These are phyloP conservation scores for Encarsia formosa DNA, from an alignment of 2,888 invertebrate species.

Conservation along the genomic window DNA sequence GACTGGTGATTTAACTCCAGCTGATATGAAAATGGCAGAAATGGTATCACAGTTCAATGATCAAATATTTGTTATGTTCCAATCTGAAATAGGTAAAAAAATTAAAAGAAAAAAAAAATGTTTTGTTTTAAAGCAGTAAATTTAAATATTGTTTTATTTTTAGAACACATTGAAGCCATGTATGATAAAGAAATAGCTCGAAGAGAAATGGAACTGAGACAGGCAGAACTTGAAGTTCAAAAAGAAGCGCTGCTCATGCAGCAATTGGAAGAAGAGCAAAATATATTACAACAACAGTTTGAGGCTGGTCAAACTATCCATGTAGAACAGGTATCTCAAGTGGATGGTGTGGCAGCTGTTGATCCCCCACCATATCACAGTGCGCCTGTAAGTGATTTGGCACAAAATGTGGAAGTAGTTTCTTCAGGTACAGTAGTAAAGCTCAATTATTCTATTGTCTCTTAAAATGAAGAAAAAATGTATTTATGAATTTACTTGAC, in stretches of 20 bases:
- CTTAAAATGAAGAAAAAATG: background rate
- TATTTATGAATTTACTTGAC: too few relatives aligned
- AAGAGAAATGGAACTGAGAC: slow-evolving; percentile 56
- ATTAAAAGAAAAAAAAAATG: background rate
- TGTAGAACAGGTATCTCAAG: slow-evolving; percentile 7
- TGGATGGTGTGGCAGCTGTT: slow-evolving; percentile 1
- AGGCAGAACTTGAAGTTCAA: slow-evolving; percentile 48
- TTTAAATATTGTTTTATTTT: slow-evolving; percentile 3
- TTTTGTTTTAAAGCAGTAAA: background rate
- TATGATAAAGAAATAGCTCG: slow-evolving; percentile 37
- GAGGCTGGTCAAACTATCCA: background rate
- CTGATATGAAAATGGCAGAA: slow-evolving; percentile 40
- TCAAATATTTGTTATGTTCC: slow-evolving; percentile 37
- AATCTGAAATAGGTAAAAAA: slow-evolving; percentile 39
- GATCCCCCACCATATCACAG: slow-evolving; percentile 7
- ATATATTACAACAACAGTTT: background rate
- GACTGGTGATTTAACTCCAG: slow-evolving; percentile 38
- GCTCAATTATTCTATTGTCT: background rate
- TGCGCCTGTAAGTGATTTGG: too few relatives aligned
- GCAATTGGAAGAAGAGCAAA: slow-evolving; percentile 19
- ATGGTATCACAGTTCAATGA: slow-evolving; percentile 36
- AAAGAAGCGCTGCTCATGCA: slow-evolving; percentile 24
- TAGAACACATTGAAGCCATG: slow-evolving; percentile 36
- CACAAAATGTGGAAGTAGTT: too few relatives aligned
- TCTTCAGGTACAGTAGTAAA: slow-evolving; percentile 9